phyloP scores from a whole-genome alignment of 2,888 invertebrate genomes.

The Trissolcus brochymenae region DNA sequence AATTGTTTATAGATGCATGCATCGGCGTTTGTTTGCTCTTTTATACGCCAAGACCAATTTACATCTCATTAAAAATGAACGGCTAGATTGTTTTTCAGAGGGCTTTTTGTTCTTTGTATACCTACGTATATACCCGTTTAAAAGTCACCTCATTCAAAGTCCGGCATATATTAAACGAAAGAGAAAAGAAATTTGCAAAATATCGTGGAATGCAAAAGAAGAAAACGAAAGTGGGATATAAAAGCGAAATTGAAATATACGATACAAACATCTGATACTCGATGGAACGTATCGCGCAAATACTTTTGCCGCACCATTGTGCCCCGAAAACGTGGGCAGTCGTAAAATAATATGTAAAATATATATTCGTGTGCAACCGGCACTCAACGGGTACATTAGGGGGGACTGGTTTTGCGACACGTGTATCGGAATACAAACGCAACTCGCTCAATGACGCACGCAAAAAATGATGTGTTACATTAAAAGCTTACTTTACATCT shows the following conservation, averaged over 20 bases:
- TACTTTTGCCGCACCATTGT: conserved; percentile 15
- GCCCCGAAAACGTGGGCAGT: conserved; percentile 10
- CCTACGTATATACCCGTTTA: background rate
- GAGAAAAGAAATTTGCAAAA: background rate
- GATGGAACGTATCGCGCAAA: conserved; percentile 10
- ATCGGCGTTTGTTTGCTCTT: conserved; percentile 15
- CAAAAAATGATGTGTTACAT: conserved; percentile 48
- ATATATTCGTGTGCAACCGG: conserved; percentile 13
- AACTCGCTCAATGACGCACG: conserved; percentile 34
- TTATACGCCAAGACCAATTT: conserved; percentile 15
- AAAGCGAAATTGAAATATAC: too few species aligned
- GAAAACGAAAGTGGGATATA: too few species aligned
- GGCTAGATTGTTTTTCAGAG: conserved; percentile 3
- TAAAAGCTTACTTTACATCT: conserved; percentile 46
- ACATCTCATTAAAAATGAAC: conserved; percentile 15
- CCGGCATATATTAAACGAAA: too few species aligned
- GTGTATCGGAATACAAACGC: conserved; percentile 31
- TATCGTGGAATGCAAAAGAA: background rate
- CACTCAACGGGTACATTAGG: conserved; percentile 16
- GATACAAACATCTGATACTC: conserved; percentile 2
- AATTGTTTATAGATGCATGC: conserved; percentile 26
- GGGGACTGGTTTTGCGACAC: conserved; percentile 25
- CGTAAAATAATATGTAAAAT: conserved; percentile 31
- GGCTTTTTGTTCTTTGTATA: background rate
- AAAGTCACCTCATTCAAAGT: too few species aligned